phyloP scores from a whole-genome alignment of 2,113 vertebrate genomes.

The Seriola aureovittata region DNA sequence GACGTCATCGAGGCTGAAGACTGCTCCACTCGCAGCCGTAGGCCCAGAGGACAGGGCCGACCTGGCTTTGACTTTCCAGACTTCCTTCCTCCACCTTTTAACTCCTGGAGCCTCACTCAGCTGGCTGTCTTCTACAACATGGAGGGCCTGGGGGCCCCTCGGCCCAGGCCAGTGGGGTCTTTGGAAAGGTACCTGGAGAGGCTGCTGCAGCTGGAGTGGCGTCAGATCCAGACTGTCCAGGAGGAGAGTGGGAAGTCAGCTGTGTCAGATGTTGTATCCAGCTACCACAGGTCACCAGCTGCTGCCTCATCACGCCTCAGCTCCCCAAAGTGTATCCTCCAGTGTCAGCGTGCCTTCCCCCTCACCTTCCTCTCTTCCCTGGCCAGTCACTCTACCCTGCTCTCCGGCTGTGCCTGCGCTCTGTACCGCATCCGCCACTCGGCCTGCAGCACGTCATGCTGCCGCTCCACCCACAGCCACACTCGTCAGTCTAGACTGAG shows the following conservation, averaged over 20 bases:
- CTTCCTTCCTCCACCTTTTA: constrained; percentile 92
- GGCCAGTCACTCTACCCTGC: constrained; percentile 61
- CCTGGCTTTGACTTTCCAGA: constrained; percentile 85
- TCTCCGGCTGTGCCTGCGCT: constrained; percentile 63
- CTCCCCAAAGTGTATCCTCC: constrained; percentile 83
- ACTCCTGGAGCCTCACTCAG: constrained; percentile 90
- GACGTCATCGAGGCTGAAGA: constrained; percentile 85
- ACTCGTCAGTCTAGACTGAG: constrained; percentile 58
- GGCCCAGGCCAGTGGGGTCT: constrained; percentile 74
- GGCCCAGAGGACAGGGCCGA: constrained; percentile 39
- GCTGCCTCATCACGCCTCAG: constrained; percentile 79
- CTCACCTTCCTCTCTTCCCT: constrained; percentile 80
- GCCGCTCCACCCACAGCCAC: constrained; percentile 59
- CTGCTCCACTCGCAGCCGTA: constrained; percentile 43
- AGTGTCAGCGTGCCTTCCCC: constrained; percentile 84
- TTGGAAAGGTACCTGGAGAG: constrained; percentile 89
- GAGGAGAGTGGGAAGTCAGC: constrained; percentile 79
- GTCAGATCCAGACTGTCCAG: constrained; percentile 87
- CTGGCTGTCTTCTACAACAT: constrained; percentile 85
- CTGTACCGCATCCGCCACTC: constrained; percentile 65
- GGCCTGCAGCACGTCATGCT: constrained; percentile 45
- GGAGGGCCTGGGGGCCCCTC: constrained; percentile 73
- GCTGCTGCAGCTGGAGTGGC: constrained; percentile 91
- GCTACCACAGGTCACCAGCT: constrained; percentile 73
- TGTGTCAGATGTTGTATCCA: constrained; percentile 4